These are phyloP conservation scores for Andricus curvator DNA, from an alignment of 2,888 invertebrate species.

Conservation along the genomic window DNA sequence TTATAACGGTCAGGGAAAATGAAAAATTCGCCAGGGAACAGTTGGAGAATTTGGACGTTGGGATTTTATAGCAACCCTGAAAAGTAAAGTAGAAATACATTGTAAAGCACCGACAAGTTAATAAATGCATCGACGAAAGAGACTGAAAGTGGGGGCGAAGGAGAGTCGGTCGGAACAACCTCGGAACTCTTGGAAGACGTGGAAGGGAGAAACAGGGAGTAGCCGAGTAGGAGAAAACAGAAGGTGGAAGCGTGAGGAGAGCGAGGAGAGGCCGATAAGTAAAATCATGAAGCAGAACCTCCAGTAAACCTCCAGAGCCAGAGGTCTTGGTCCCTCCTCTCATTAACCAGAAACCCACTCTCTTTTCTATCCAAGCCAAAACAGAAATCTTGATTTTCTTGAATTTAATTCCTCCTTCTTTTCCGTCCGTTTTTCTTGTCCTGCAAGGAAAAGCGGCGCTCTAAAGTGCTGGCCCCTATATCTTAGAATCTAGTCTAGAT, in stretches of 20 bases:
- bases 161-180: background rate
- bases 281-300: background rate
- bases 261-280: background rate
- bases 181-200: background rate
- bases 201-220: background rate
- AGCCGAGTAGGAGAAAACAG: background rate
- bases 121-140: constrained; percentile 4
- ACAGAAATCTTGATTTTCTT: background rate
- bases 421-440: background rate
- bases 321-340: background rate
- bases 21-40: no score
- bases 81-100: no score
- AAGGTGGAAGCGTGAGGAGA: background rate
- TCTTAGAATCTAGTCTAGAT: no score
- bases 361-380: background rate
- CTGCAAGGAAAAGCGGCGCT: background rate
- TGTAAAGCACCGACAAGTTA: background rate
- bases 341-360: background rate
- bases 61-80: no score
- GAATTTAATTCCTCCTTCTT: background rate
- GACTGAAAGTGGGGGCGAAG: constrained; percentile 1
- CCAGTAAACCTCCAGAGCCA: background rate
- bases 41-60: no score
- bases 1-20: no score
- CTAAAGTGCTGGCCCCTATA: background rate